These are phyloP conservation scores for Heliconius erato DNA, from an alignment of 2,888 invertebrate species.

Conservation along the genomic window DNA sequence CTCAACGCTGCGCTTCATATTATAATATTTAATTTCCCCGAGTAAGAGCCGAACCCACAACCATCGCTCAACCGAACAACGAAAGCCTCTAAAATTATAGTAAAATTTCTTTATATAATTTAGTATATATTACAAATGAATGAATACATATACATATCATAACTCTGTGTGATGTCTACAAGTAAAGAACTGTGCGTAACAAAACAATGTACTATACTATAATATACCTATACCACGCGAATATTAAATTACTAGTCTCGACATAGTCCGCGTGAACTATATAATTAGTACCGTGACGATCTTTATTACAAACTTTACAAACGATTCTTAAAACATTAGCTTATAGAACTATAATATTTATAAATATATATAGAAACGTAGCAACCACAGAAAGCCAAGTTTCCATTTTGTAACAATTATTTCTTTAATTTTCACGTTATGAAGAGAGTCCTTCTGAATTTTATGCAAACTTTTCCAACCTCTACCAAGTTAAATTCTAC, in stretches of 20 bases:
- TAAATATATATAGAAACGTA: not conserved
- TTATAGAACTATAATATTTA: not conserved
- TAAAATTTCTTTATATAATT: not conserved
- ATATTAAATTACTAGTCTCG: conserved; percentile 24
- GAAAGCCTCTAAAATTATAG: too few species aligned
- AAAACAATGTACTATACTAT: not conserved
- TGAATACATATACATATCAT: not conserved
- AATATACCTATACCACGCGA: not conserved
- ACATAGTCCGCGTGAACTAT: conserved; percentile 23
- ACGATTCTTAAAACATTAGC: not conserved
- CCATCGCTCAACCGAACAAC: too few species aligned
- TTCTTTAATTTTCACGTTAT: conserved; percentile 1
- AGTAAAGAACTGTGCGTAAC: not conserved
- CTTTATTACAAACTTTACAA: conserved; percentile 13
- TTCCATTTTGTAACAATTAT: conserved; percentile 5
- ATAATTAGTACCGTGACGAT: conserved; percentile 23
- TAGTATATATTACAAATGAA: too few species aligned
- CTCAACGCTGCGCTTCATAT: too few species aligned
- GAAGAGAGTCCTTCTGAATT: not conserved
- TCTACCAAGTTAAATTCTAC: not conserved
- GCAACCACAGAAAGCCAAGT: not conserved
- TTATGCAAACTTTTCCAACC: conserved; percentile 6
- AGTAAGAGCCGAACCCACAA: too few species aligned
- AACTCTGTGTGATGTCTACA: not conserved
- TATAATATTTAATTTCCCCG: too few species aligned